These are phyloP conservation scores for Actinopyga echinites DNA, from an alignment of 53 echinoderm and acorn worm species.

Conservation along the genomic window DNA sequence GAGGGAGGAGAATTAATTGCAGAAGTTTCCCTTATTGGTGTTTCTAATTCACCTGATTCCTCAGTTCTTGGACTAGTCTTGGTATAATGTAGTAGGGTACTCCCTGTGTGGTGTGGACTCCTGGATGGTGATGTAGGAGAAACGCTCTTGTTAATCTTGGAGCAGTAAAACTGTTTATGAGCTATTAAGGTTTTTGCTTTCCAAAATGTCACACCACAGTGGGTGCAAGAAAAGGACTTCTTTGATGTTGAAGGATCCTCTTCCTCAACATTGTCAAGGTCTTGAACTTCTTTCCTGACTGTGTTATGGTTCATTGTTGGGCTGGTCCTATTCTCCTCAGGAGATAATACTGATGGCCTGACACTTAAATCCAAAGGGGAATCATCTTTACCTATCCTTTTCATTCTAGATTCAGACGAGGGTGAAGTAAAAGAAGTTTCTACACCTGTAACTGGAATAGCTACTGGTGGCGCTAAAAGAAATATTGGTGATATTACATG, in stretches of 20 bases:
- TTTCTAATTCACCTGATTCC: background rate
- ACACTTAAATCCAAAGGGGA: conserved; percentile 25
- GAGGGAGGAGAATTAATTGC: too few relatives aligned
- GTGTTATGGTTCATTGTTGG: background rate
- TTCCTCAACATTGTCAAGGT: background rate
- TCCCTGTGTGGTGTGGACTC: background rate
- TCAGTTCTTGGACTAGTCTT: background rate
- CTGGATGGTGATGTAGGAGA: background rate
- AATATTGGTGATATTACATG: conserved; percentile 35
- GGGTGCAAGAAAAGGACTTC: conserved; percentile 5
- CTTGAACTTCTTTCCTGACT: background rate
- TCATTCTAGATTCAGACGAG: background rate
- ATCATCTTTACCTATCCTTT: conserved; percentile 8
- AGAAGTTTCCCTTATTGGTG: background rate
- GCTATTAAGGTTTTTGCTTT: conserved; percentile 35
- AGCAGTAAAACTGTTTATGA: conserved; percentile 39
- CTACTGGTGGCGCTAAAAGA: conserved; percentile 19
- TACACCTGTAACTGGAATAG: background rate
- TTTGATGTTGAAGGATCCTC: background rate
- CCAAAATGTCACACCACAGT: conserved; percentile 16
- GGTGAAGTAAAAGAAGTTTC: background rate
- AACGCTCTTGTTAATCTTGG: background rate
- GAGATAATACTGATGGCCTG: background rate
- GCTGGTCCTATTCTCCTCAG: background rate
- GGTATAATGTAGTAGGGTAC: background rate